Evolutionary conservation across 2,888 invertebrate species (phyloP).

Genomic region (Tetragnatha montana): DNA sequence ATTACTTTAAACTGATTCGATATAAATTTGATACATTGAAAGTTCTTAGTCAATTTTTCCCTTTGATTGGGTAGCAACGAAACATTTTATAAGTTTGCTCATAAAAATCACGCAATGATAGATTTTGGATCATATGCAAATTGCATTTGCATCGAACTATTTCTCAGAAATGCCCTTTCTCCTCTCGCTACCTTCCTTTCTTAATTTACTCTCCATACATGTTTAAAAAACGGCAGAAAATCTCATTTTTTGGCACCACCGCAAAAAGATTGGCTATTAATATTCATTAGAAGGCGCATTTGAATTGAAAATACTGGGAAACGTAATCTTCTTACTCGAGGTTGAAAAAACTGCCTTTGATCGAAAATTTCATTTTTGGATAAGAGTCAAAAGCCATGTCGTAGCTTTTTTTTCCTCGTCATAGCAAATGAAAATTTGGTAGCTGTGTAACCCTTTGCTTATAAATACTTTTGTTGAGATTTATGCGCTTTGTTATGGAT

Average conservation of each 20-base stretch:
- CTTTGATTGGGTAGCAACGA: no score
- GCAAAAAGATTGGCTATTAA: conserved; percentile 11
- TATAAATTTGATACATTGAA: no score
- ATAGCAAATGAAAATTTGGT: neutral
- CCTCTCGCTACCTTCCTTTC: neutral
- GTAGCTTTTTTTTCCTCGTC: neutral
- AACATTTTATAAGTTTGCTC: no score
- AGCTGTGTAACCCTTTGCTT: neutral
- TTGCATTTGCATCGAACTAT: no score
- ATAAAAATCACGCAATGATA: no score
- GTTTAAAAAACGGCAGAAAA: neutral
- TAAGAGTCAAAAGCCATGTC: neutral
- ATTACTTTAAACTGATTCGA: no score
- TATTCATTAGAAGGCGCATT: conserved; percentile 16
- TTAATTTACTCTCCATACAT: neutral
- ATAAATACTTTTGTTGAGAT: neutral
- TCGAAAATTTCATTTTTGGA: conserved; percentile 7
- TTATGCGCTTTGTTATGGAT: neutral
- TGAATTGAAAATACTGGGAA: neutral
- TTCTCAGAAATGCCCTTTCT: no score
- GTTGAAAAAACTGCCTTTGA: neutral
- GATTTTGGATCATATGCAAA: no score
- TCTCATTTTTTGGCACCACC: neutral
- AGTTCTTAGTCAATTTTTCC: no score
- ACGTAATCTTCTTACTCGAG: neutral